These are phyloP conservation scores for Nothocercus julius DNA, from an alignment of 2,113 vertebrate genomes.

Conservation along the genomic window DNA sequence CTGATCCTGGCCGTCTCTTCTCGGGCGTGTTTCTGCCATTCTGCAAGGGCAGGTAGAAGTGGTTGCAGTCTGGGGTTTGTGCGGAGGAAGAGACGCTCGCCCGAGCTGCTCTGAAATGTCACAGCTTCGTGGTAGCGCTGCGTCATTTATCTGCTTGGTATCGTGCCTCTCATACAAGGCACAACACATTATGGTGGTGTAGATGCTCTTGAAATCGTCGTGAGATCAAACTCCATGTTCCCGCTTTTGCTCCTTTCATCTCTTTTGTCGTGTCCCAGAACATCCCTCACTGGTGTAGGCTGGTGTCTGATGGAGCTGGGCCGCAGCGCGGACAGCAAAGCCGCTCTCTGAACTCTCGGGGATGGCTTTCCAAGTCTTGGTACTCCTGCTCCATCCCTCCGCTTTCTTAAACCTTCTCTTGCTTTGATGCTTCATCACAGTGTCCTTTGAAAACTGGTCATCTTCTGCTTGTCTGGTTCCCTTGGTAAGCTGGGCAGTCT, in stretches of 20 bases:
- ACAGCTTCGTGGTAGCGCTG: not conserved
- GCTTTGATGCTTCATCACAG: not conserved
- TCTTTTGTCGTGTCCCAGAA: too few species aligned
- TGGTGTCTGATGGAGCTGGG: too few species aligned
- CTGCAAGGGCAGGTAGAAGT: not conserved
- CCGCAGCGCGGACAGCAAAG: too few species aligned
- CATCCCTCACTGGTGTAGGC: too few species aligned
- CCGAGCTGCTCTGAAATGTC: fast-evolving
- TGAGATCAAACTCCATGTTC: too few species aligned
- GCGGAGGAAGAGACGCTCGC: not conserved
- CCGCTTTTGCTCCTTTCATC: too few species aligned
- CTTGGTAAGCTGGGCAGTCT: too few species aligned
- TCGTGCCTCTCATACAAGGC: too few species aligned
- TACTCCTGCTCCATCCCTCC: not conserved
- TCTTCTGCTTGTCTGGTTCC: not conserved
- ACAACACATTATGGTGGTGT: too few species aligned
- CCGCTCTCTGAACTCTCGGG: not conserved
- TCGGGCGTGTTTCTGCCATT: not conserved
- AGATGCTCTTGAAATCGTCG: too few species aligned
- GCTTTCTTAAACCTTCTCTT: too few species aligned
- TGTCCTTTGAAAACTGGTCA: not conserved
- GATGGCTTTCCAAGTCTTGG: not conserved
- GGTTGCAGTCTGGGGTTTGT: not conserved
- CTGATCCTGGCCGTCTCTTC: not conserved
- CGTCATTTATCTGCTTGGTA: not conserved